A percentile compares a stretch with the other conserved stretches of the same genome.
Evolutionary conservation across 2,888 invertebrate species (phyloP).

Genomic region (Agrenia bidenticulata): DNA sequence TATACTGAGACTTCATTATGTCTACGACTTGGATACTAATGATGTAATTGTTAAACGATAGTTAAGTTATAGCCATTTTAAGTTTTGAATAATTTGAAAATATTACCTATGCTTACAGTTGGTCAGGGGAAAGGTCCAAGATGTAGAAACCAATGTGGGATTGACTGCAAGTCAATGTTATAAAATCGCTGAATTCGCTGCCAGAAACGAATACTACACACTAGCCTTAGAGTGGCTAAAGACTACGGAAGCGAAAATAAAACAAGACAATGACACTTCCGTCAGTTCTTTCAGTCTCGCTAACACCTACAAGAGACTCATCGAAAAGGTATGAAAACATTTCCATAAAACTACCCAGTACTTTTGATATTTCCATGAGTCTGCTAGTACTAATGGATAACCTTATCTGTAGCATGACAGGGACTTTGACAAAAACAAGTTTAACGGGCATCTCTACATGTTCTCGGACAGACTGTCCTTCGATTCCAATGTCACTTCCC

Average conservation of each 20-base stretch:
- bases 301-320: slow-evolving; percentile 42
- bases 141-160: slow-evolving; percentile 43
- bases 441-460: slow-evolving; percentile 44
- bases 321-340: slow-evolving; percentile 37
- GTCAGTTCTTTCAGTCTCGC: slow-evolving; percentile 40
- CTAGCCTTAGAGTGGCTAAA: slow-evolving; percentile 52
- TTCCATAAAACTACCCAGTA: no score
- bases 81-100: background rate
- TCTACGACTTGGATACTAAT: slow-evolving; percentile 48
- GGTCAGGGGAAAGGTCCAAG: slow-evolving; percentile 43
- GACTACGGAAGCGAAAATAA: slow-evolving; percentile 43
- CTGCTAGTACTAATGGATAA: slow-evolving; percentile 9
- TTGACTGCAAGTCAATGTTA: slow-evolving; percentile 47
- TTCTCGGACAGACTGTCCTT: slow-evolving; percentile 32
- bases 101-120: slow-evolving; percentile 28
- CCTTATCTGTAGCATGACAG: slow-evolving; percentile 41
- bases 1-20: slow-evolving; percentile 50
- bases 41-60: slow-evolving; percentile 28
- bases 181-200: slow-evolving; percentile 50
- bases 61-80: background rate
- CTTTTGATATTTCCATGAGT: no score
- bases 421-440: slow-evolving; percentile 44
- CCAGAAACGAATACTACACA: slow-evolving; percentile 47
- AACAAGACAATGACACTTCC: slow-evolving; percentile 37
- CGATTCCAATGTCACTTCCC: slow-evolving; percentile 26